Conservation (phyloP, 2,797 vertebrate genomes). For the Eupleurogrammus muticus region DNA sequence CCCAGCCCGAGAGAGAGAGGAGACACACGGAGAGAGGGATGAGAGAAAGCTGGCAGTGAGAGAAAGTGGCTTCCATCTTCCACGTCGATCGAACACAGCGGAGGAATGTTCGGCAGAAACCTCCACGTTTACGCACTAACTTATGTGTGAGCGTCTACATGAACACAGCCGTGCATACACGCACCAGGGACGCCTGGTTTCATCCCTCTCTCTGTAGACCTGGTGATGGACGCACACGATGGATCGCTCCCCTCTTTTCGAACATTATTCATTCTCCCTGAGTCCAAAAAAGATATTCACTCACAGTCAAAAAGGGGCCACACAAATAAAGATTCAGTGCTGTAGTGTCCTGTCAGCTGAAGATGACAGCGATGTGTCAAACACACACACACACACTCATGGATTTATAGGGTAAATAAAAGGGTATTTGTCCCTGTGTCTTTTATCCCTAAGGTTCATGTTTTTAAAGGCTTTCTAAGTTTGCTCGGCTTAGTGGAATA, state of each 20-base stretch:
- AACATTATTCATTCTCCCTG: slow-evolving; percentile 55
- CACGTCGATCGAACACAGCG: slow-evolving; percentile 58
- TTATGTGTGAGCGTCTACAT: slow-evolving; percentile 28
- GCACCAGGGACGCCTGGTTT: slow-evolving; percentile 19
- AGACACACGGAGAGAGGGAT: slow-evolving; percentile 49
- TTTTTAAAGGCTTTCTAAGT: slow-evolving; percentile 11
- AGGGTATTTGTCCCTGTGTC: background rate
- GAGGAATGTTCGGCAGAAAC: slow-evolving; percentile 71
- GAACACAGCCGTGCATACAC: background rate
- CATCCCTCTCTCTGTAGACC: slow-evolving; percentile 29
- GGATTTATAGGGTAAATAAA: background rate
- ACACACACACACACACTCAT: slow-evolving; percentile 16
- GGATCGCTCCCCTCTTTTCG: slow-evolving; percentile 42
- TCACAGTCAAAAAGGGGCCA: slow-evolving; percentile 28
- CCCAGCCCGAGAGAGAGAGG: slow-evolving; percentile 64
- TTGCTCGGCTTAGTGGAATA: slow-evolving; percentile 14
- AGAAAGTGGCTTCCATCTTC: slow-evolving; percentile 59
- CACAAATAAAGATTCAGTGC: slow-evolving; percentile 24
- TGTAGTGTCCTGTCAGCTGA: slow-evolving; percentile 14
- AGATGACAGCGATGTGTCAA: background rate
- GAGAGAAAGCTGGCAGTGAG: slow-evolving; percentile 63
- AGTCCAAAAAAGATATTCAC: slow-evolving; percentile 30
- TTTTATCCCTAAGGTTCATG: slow-evolving; percentile 12
- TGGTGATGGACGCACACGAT: slow-evolving; percentile 61
- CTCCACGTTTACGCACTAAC: slow-evolving; percentile 28